Evolutionary conservation across 1,140 invertebrate genomes (phyloP), one percentile per base, ranked within the genome.

Genomic region (Eumaeus atala): DNA sequence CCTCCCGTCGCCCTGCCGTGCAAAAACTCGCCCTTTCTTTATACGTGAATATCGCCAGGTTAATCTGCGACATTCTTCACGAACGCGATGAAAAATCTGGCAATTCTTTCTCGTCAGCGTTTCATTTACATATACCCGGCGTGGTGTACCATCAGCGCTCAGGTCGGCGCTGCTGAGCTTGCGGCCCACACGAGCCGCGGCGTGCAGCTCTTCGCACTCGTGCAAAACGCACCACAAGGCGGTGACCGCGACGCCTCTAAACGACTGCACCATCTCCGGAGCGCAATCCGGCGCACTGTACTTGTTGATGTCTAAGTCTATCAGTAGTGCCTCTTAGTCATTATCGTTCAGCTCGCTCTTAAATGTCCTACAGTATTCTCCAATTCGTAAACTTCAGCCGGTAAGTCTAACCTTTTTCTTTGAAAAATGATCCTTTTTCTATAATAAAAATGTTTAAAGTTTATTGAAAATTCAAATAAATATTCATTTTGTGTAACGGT

Each of bases 51-150:
- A 67, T 11, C 37, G 40, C 65, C 65, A 67, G 1, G 51, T 35
- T 7, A 37, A 21, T 0, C 37, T 21, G 11, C 54, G 36, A 14
- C 55, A 51, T 21, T 34, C 40, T 18, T 54, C 52, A 1, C 66
- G 55, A 12, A 56, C 58, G 7, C 16, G 51, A 10, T 58, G 49
- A 12, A 69, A 69, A n/a, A 66, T 16, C 3, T 42, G 40, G 0
- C 59, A 51, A 35, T 66, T 69, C 7, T 9, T 33, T 2, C 53
- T 51, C 7, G 61, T 63, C 1, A 66, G 52, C 12, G 62, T 51
- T 18, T 67, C 65, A 35, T 67, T 67, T n/a, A 67, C 34, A 11
- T 64, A 67, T 5, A 67, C 18, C 1, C 59, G 61, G 3, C 53
- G 49, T 0, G 62, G 49, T 6, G 54, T 12, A 2, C 34, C 57